phyloP scores from a whole-genome alignment of 2,797 vertebrate species.

The Cetoscarus ocellatus region DNA sequence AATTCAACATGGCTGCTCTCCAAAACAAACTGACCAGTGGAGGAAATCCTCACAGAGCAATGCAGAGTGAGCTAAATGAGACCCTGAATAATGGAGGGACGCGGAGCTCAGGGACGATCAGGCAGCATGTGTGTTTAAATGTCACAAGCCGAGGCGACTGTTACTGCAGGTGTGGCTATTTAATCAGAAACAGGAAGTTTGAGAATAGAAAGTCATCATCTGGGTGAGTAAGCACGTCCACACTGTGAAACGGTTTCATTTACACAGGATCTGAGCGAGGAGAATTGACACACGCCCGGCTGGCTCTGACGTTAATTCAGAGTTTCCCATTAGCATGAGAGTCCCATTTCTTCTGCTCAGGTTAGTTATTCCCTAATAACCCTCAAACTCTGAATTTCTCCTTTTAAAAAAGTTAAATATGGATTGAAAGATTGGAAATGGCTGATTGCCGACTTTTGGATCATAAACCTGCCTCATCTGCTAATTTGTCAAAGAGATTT shows the following conservation, averaged over 20 bases:
- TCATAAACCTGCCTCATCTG: slow-evolving; percentile 71
- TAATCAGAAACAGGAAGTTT: slow-evolving; percentile 60
- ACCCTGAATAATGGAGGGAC: slow-evolving; percentile 3
- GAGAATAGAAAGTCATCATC: slow-evolving; percentile 70
- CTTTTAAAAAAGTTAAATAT: slow-evolving; percentile 39
- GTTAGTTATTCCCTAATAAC: slow-evolving; percentile 69
- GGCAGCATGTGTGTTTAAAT: slow-evolving; percentile 25
- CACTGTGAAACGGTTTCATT: slow-evolving; percentile 60
- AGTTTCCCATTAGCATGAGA: slow-evolving; percentile 69
- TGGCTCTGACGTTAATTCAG: slow-evolving; percentile 59
- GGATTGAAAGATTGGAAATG: slow-evolving; percentile 20
- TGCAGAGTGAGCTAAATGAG: slow-evolving; percentile 26
- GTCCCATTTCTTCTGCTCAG: slow-evolving; percentile 69
- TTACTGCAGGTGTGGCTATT: slow-evolving; percentile 37
- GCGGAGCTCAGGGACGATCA: slow-evolving; percentile 38
- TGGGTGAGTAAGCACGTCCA: slow-evolving; percentile 61
- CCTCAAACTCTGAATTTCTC: slow-evolving; percentile 36
- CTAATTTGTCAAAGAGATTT: slow-evolving; percentile 50
- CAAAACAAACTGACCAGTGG: slow-evolving; percentile 65
- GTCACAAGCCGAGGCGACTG: slow-evolving; percentile 18
- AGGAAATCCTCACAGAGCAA: slow-evolving; percentile 19
- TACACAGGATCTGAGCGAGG: slow-evolving; percentile 52
- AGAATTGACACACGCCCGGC: slow-evolving; percentile 63
- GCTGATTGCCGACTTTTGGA: slow-evolving; percentile 63
- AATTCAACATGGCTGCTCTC: slow-evolving; percentile 65